Conservation (phyloP, 2,797 vertebrate species). For the Silurus lanzhouensis region DNA sequence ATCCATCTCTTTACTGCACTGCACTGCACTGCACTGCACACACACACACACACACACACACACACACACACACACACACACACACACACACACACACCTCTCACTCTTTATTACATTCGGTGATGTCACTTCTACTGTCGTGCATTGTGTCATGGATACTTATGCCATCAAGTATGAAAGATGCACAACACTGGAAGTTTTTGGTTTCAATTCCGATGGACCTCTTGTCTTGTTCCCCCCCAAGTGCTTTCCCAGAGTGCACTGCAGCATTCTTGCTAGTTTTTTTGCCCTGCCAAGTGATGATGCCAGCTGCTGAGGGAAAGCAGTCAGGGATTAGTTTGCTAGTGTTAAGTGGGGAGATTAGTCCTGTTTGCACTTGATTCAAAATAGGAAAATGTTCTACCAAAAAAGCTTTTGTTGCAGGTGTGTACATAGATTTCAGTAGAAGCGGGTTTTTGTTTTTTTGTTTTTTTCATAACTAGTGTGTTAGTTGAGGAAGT, state of each 20-base stretch:
- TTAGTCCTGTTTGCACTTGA: slow-evolving; percentile 28
- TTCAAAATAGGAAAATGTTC: slow-evolving; percentile 49
- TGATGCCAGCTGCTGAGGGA: slow-evolving; percentile 27
- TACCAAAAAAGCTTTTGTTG: slow-evolving; percentile 54
- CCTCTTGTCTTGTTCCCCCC: background rate
- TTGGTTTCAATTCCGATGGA: slow-evolving; percentile 23
- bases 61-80: background rate
- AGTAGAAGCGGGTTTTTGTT: background rate
- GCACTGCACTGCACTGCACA: slow-evolving; percentile 23
- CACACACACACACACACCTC: background rate
- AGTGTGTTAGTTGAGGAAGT: slow-evolving; percentile 48
- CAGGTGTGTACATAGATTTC: slow-evolving; percentile 44
- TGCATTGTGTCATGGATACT: slow-evolving; percentile 38
- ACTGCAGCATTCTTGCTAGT: background rate
- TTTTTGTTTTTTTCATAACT: slow-evolving; percentile 17
- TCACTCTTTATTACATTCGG: slow-evolving; percentile 37
- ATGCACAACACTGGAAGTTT: slow-evolving; percentile 27
- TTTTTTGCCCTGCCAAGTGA: background rate
- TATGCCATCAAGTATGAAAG: slow-evolving; percentile 27
- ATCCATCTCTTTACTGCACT: slow-evolving; percentile 36
- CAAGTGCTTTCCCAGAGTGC: background rate
- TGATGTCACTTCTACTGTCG: slow-evolving; percentile 33
- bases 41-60: background rate
- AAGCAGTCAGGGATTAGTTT: slow-evolving; percentile 21
- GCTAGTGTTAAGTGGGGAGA: slow-evolving; percentile 3